Percentiles rank a stretch among this genome's conserved stretches.
Evolutionary conservation across 2,888 invertebrate species (phyloP).

Genomic region (Mamestra brassicae): DNA sequence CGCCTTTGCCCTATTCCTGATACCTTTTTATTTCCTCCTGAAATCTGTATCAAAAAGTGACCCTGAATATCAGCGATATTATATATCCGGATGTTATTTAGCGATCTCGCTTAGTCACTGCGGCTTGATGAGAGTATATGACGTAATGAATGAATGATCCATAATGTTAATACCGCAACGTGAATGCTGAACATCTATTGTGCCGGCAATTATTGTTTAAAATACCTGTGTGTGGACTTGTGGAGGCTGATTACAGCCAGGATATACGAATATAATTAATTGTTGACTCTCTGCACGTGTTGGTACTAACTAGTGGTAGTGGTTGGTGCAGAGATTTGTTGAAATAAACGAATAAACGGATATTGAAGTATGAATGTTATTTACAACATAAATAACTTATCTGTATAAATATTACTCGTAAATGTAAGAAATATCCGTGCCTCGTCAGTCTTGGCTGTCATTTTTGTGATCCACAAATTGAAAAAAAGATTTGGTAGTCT

Average conservation of each 20-base stretch:
- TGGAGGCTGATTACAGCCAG: conserved; percentile 22
- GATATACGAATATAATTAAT: conserved; percentile 4
- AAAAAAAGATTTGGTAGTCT: no score
- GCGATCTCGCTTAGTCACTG: conserved; percentile 24
- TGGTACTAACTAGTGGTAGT: no score
- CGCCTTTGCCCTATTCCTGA: no score
- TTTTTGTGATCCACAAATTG: no score
- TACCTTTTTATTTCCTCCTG: not conserved
- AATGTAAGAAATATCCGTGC: no score
- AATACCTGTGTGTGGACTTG: conserved; percentile 23
- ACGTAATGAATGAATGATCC: conserved; percentile 38
- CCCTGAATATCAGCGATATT: not conserved
- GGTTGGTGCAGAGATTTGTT: no score
- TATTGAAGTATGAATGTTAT: not conserved
- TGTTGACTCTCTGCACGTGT: no score
- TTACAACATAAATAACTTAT: no score
- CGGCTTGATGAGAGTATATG: conserved; percentile 45
- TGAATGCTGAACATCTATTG: conserved; percentile 41
- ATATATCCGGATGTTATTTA: conserved; percentile 40
- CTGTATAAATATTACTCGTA: no score
- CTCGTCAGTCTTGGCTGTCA: no score
- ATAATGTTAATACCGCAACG: conserved; percentile 43
- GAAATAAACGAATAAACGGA: conserved; percentile 1
- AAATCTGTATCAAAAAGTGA: not conserved
- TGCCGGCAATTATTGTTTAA: conserved; percentile 36